phyloP scores from a whole-genome alignment of 2,888 invertebrate species.

The Oscheius sp. region DNA sequence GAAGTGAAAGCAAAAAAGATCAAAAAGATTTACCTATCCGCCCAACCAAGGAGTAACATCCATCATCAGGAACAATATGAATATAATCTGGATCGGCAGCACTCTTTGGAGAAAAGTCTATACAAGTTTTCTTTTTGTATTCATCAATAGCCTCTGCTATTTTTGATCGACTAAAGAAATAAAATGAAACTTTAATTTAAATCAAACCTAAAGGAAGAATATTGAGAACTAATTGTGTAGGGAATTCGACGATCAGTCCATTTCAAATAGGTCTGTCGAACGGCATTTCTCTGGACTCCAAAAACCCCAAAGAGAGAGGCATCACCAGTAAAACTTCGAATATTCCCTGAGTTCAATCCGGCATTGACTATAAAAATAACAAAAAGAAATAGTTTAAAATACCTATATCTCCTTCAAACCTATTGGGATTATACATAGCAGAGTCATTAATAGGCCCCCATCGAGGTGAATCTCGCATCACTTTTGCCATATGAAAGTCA shows the following conservation, averaged over 20 bases:
- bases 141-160: conserved; percentile 68
- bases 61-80: conserved; percentile 70
- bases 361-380: conserved; percentile 51
- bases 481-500: conserved; percentile 54
- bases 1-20: conserved; percentile 3
- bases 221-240: conserved; percentile 67
- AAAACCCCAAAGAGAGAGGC: conserved; percentile 50
- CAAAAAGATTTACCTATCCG: conserved; percentile 55
- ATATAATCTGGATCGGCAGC: conserved; percentile 66
- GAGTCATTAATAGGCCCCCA: conserved; percentile 56
- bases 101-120: conserved; percentile 65
- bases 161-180: conserved; percentile 56
- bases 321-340: conserved; percentile 55
- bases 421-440: conserved; percentile 65
- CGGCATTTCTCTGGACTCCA: conserved; percentile 64
- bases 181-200: not conserved
- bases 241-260: conserved; percentile 68
- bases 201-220: conserved; percentile 56
- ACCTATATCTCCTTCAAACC: conserved; percentile 69
- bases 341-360: conserved; percentile 54
- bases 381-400: not conserved
- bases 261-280: conserved; percentile 66
- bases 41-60: conserved; percentile 69
- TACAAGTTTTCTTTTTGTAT: conserved; percentile 63
- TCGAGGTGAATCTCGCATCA: conserved; percentile 34